Conservation (phyloP, 2,888 invertebrate genomes). For the Nephrotoma flavescens region DNA sequence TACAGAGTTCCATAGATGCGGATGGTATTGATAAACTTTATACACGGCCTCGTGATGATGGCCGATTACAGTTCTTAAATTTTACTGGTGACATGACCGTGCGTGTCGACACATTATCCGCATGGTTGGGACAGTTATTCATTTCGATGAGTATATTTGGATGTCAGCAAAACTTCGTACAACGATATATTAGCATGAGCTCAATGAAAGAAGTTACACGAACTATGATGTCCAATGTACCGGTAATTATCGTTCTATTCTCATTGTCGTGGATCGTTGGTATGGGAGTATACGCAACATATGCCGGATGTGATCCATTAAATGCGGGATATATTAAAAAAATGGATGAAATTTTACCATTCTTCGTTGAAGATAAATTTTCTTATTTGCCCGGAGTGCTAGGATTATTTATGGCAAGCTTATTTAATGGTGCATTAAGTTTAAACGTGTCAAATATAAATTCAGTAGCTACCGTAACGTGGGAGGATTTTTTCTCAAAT, state of each 20-base stretch:
- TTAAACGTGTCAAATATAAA: slow-evolving; percentile 73
- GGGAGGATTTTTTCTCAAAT: slow-evolving; percentile 73
- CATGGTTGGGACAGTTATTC: slow-evolving; percentile 66
- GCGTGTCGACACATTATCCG: slow-evolving; percentile 65
- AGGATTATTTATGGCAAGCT: slow-evolving; percentile 78
- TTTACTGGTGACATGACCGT: slow-evolving; percentile 34
- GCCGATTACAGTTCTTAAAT: slow-evolving; percentile 27
- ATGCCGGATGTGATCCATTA: slow-evolving; percentile 70
- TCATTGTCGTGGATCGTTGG: slow-evolving; percentile 76
- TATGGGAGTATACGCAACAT: slow-evolving; percentile 73
- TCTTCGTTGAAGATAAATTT: slow-evolving; percentile 80
- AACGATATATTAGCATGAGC: slow-evolving; percentile 70
- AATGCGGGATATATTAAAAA: slow-evolving; percentile 56
- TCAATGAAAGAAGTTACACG: slow-evolving; percentile 51
- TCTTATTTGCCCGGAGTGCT: slow-evolving; percentile 70
- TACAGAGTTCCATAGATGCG: slow-evolving; percentile 58
- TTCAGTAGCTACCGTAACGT: slow-evolving; percentile 71
- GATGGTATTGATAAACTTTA: slow-evolving; percentile 58
- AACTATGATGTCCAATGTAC: slow-evolving; percentile 63
- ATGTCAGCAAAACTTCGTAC: slow-evolving; percentile 79
- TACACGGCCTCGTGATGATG: slow-evolving; percentile 43
- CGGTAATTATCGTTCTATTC: slow-evolving; percentile 62
- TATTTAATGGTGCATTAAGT: slow-evolving; percentile 85
- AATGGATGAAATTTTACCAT: slow-evolving; percentile 72
- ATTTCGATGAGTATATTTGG: slow-evolving; percentile 82